Base-by-base conservation (phyloP, 2,888 invertebrate genomes). In the Hyles lineata region DNA sequence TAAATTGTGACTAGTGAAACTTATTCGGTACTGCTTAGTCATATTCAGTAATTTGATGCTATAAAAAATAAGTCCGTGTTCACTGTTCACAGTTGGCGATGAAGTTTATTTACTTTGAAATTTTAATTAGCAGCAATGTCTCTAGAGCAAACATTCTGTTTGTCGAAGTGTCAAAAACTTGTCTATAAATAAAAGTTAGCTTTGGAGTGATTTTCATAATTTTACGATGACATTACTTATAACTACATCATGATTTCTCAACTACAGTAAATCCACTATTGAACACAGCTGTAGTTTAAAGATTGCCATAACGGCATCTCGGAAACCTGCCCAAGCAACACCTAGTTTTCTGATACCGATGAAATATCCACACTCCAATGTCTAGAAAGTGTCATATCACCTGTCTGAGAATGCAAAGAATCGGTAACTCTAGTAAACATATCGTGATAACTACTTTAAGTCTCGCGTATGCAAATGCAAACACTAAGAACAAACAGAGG, bases 401-500 rank as follows among this genome's bases (percentile, higher is more conserved):
- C n/a, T n/a, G 55, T 19, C 52, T 52, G 52, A 52, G 19, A 6
- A 5, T 1, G n/a, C 7, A 6, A 55, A n/a, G 6, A 6, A 17
- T 55, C 55, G 11, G 15, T 55, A 55, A 55, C 55, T 55, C 55
- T 55, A 55, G 55, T n/a, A n/a, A 17, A 55, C 55, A 55, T 55
- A 55, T 55, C 55, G 63, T 19, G n/a, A 35, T 63, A 17, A 43
- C 32, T 21, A 43, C 43, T 21, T 67, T 15, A 43, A n/a, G 55
- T n/a, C 55, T 21, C 63, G 17, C n/a, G 72, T 79, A 75, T 76
- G 76, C 70, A 61, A 75, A 70, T 59, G 43, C 78, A 9, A 79
- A 81, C 75, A 72, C 70, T 69, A 78, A 80, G 76, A 74, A 74
- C 78, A 82, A 80, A 83, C 76, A 77, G 75, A 79, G 72, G 73